Percentiles rank a stretch among this genome's conserved stretches.
Evolutionary conservation across 2,888 invertebrate genomes (phyloP).

Genomic region (Stenurella melanura): DNA sequence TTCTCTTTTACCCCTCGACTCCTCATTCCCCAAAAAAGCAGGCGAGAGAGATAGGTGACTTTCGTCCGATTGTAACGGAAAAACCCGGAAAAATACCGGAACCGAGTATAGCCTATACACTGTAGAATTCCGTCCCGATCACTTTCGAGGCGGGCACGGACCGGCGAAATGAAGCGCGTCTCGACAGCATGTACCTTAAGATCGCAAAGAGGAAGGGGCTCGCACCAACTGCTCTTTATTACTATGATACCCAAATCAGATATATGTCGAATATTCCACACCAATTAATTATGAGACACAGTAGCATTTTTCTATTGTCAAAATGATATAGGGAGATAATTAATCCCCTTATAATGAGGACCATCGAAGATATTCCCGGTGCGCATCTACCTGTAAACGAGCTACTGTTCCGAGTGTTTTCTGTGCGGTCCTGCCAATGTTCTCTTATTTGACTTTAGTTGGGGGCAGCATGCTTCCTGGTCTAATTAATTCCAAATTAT

Average conservation of each 20-base stretch:
- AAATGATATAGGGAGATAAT: slow-evolving; percentile 50
- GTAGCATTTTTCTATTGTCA: slow-evolving; percentile 56
- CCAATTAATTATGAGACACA: slow-evolving; percentile 43
- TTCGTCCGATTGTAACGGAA: too few species aligned
- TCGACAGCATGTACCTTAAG: too few species aligned
- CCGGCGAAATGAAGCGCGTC: too few species aligned
- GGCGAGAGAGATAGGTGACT: too few species aligned
- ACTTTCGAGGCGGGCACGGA: too few species aligned
- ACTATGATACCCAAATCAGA: not conserved
- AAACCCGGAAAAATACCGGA: too few species aligned
- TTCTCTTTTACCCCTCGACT: too few species aligned
- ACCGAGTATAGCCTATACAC: too few species aligned
- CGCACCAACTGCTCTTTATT: too few species aligned
- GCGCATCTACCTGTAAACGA: slow-evolving; percentile 27
- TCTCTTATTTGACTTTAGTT: not conserved
- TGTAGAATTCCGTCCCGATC: too few species aligned
- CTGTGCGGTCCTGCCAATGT: slow-evolving; percentile 41
- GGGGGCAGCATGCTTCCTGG: not conserved
- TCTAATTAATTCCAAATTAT: slow-evolving; percentile 26
- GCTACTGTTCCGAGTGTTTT: slow-evolving; percentile 38
- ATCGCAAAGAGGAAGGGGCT: too few species aligned
- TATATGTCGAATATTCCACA: slow-evolving; percentile 23
- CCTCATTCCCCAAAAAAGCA: too few species aligned
- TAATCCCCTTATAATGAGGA: slow-evolving; percentile 47
- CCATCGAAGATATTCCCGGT: slow-evolving; percentile 28